These are phyloP conservation scores for Cyprinodon brontotheroides DNA, from an alignment of 2,113 vertebrate species.

Conservation along the genomic window DNA sequence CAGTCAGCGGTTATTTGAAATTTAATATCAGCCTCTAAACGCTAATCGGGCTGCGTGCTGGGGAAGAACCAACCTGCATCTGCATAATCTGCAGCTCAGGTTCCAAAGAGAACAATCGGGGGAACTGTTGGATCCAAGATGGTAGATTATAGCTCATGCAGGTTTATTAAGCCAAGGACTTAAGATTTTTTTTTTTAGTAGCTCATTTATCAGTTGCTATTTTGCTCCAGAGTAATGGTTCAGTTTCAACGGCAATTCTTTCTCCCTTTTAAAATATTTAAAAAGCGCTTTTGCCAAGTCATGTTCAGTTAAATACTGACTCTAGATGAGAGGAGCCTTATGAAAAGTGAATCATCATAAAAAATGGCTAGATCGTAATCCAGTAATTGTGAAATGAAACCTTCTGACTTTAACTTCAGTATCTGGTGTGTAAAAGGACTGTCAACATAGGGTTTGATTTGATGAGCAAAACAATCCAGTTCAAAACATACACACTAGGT, in stretches of 20 bases:
- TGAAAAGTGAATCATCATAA: background rate
- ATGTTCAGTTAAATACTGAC: background rate
- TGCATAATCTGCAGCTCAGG: constrained; percentile 66
- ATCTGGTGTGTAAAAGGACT: background rate
- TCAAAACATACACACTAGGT: constrained; percentile 47
- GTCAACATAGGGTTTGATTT: background rate
- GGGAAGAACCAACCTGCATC: constrained; percentile 41
- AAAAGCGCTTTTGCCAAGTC: background rate
- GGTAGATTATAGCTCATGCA: constrained; percentile 36
- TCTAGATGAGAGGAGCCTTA: background rate
- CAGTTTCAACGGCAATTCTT: no score
- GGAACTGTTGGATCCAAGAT: constrained; percentile 27
- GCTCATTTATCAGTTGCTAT: background rate
- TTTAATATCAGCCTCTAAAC: constrained; percentile 25
- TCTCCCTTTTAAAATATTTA: background rate
- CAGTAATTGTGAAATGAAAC: background rate
- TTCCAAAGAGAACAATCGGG: constrained; percentile 47
- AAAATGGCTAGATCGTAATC: background rate
- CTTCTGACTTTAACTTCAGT: background rate
- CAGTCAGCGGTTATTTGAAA: constrained; percentile 14
- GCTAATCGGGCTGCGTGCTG: constrained; percentile 14
- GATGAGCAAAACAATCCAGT: background rate
- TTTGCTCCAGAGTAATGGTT: background rate
- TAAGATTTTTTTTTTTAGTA: background rate
- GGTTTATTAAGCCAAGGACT: constrained; percentile 33